These are phyloP conservation scores for Daubentonia madagascariensis DNA, from an alignment of 2,113 vertebrate species.

Conservation along the genomic window DNA sequence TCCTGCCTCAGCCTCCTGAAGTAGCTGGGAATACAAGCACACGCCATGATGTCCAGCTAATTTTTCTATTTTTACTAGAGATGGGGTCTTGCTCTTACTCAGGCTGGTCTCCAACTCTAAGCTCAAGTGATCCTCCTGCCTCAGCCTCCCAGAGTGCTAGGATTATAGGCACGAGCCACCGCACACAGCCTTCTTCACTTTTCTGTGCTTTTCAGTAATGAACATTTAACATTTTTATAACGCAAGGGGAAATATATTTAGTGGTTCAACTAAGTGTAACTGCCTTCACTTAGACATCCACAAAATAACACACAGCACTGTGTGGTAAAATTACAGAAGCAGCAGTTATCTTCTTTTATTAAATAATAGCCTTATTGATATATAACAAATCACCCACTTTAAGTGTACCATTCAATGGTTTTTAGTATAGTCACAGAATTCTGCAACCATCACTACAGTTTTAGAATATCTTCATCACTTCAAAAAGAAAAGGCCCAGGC, in stretches of 20 bases:
- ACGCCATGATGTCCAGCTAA: no score
- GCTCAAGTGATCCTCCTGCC: no score
- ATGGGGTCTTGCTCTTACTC: no score
- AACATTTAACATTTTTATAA: neutral
- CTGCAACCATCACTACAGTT: neutral
- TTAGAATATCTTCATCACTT: neutral
- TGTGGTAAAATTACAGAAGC: neutral
- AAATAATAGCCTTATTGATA: neutral
- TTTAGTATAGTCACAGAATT: neutral
- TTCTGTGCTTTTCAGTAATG: slow-evolving; percentile 15
- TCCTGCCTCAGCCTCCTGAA: no score
- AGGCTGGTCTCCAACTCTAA: no score
- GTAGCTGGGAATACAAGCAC: no score
- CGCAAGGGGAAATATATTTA: neutral
- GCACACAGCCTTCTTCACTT: neutral
- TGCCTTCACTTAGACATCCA: neutral
- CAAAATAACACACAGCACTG: neutral
- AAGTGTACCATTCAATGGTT: neutral
- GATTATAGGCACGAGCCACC: no score
- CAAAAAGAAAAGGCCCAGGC: neutral
- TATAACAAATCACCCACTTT: neutral
- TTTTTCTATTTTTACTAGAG: no score
- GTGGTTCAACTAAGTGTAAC: neutral
- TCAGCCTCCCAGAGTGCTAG: no score
- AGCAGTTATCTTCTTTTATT: neutral